These are phyloP conservation scores for Serranus cabrilla DNA, from an alignment of 2,797 vertebrate species.

Conservation along the genomic window DNA sequence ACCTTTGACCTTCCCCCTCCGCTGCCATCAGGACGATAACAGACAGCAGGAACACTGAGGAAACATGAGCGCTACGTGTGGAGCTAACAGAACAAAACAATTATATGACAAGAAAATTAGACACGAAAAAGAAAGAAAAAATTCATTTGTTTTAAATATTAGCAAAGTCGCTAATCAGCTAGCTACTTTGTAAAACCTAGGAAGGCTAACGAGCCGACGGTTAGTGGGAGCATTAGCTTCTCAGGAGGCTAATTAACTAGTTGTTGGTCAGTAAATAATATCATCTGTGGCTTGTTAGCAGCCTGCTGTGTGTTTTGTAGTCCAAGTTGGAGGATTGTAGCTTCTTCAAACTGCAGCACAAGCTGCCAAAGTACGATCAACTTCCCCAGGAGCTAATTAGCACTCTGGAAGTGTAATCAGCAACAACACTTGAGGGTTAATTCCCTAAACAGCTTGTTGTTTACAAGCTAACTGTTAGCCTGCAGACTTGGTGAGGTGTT, in stretches of 20 bases:
- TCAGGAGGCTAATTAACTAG: constrained; percentile 19
- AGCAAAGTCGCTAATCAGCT: constrained; percentile 2
- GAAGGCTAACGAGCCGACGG: neutral
- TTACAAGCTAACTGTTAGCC: constrained; percentile 1
- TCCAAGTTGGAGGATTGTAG: too few relatives aligned
- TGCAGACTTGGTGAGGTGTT: too few relatives aligned
- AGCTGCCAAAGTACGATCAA: neutral
- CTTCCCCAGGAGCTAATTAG: constrained; percentile 7
- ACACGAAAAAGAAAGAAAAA: constrained; percentile 1
- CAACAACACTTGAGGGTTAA: neutral
- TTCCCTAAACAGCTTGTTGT: neutral
- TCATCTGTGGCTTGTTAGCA: constrained; percentile 18
- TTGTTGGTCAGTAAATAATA: constrained; percentile 10
- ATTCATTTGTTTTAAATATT: constrained; percentile 12
- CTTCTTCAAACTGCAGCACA: neutral
- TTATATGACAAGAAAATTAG: neutral
- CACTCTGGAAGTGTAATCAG: neutral
- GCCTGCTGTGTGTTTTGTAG: neutral
- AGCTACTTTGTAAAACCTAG: constrained; percentile 16
- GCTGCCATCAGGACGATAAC: neutral
- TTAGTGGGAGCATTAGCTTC: constrained; percentile 34
- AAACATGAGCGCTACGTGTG: neutral
- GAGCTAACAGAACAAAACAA: constrained; percentile 18
- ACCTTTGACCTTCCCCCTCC: constrained; percentile 4
- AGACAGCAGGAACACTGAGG: neutral